Base-by-base conservation (phyloP, 2,113 vertebrate species). In the Chlamydotis undulata region DNA sequence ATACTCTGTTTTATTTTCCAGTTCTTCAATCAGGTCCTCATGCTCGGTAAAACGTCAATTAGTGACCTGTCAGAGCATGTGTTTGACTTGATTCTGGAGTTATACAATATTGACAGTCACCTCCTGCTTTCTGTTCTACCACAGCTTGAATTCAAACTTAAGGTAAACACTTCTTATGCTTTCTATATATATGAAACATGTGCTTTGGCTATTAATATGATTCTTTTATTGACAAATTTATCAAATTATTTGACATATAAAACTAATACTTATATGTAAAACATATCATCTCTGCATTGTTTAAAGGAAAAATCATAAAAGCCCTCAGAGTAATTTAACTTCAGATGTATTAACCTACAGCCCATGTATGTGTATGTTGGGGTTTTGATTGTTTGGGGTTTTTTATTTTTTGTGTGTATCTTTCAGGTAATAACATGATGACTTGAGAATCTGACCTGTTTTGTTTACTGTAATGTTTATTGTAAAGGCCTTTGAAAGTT, bases 21-120 rank as follows among this genome's bases (percentile, higher is more conserved):
- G 99, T 99, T 99, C 97, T 99, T 99, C 97, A 99, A 99, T 98
- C 99, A 99, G 98, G 99, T 99, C 89, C 98, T 99, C 94, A 99
- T 99, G 99, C 98, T 99, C 97, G 99, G 99, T 65, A 99, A 99
- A 98, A 99, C 99, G 0, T 99, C 99, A 7, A 99, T 99, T 97
- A 99, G 99, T 61, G 99, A 99, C 97, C 97, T 99, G 89, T 99
- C 99, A 4, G 99, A 99, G 83, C 99, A 99, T 3, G 99, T 99
- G 15, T 99, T 99, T 75, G 99, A 99, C 97, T 98, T 99, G 89
- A 99, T 99, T 98, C 89, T 99, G 98, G 99, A 99, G 95, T 98
- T 99, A 43, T 99, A 99, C 97, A 99, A 99, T 97, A 99, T 99
- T 45, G 99, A 99, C 97, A 99, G 99, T 96, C 99, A 99, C 94